Percentiles rank a stretch among this genome's conserved stretches.
phyloP scores from a whole-genome alignment of 1,140 invertebrate genomes.

The Sinonovacula constricta region DNA sequence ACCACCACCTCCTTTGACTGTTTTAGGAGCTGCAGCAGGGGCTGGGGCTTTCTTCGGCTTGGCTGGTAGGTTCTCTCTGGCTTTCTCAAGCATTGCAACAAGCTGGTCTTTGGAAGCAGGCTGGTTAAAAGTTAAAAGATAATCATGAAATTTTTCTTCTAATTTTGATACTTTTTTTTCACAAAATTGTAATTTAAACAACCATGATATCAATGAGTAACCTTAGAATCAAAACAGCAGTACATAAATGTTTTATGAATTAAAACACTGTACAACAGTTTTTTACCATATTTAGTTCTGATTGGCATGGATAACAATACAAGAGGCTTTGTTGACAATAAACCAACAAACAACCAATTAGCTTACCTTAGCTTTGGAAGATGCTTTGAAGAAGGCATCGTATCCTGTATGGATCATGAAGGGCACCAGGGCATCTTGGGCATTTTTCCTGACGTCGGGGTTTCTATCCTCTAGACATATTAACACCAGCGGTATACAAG shows the following conservation, averaged over 20 bases:
- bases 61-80: constrained; percentile 88
- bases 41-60: constrained; percentile 63
- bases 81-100: constrained; percentile 90
- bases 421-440: constrained; percentile 91
- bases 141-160: too few species aligned
- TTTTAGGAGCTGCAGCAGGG: constrained; percentile 35
- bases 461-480: constrained; percentile 93
- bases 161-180: too few species aligned
- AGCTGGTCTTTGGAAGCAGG: constrained; percentile 91
- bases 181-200: too few species aligned
- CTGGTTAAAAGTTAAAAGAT: constrained; percentile 63
- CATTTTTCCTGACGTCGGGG: constrained; percentile 93
- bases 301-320: too few species aligned
- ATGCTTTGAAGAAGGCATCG: constrained; percentile 84
- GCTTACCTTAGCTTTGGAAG: constrained; percentile 82
- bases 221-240: not conserved
- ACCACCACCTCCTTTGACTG: too few species aligned
- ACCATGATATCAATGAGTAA: not conserved
- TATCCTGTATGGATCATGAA: constrained; percentile 96
- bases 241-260: not conserved
- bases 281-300: not conserved
- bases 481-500: constrained; percentile 89
- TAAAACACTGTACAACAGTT: not conserved
- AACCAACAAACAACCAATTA: not conserved
- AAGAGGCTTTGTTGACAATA: too few species aligned